These are phyloP conservation scores for Balearica regulorum DNA, from an alignment of 2,797 vertebrate species.

Conservation along the genomic window DNA sequence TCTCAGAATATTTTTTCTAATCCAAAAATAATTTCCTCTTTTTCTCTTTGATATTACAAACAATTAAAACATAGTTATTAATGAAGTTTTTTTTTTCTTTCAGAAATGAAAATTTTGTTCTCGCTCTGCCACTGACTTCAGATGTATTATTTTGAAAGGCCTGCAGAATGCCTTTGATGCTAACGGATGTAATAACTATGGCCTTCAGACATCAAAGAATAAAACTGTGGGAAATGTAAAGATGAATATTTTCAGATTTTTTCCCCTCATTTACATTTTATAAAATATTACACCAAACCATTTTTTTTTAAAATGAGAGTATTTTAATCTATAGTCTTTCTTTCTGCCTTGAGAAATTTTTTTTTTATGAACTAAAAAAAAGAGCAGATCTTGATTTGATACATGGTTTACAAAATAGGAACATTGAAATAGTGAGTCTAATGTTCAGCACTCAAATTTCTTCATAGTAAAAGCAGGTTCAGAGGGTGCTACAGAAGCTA, in stretches of 20 bases:
- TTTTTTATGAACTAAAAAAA: neutral
- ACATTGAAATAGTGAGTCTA: neutral
- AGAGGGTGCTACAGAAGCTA: neutral
- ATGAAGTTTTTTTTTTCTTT: neutral
- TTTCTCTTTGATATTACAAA: neutral
- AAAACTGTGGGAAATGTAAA: neutral
- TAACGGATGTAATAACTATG: neutral
- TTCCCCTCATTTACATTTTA: neutral
- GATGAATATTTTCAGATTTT: neutral
- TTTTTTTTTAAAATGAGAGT: no score
- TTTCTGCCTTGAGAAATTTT: neutral
- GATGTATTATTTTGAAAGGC: neutral
- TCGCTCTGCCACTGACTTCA: neutral
- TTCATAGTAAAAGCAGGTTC: neutral
- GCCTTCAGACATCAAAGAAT: neutral
- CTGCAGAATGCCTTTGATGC: neutral
- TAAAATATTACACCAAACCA: neutral
- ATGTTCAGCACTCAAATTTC: neutral
- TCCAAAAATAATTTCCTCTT: neutral
- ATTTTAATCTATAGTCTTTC: neutral
- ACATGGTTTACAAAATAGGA: neutral
- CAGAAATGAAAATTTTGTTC: neutral
- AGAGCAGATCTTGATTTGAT: neutral
- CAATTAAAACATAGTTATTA: neutral
- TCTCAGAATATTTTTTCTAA: neutral